Base-by-base conservation (phyloP, 2,888 invertebrate species). In the Athrips mouffetella region DNA sequence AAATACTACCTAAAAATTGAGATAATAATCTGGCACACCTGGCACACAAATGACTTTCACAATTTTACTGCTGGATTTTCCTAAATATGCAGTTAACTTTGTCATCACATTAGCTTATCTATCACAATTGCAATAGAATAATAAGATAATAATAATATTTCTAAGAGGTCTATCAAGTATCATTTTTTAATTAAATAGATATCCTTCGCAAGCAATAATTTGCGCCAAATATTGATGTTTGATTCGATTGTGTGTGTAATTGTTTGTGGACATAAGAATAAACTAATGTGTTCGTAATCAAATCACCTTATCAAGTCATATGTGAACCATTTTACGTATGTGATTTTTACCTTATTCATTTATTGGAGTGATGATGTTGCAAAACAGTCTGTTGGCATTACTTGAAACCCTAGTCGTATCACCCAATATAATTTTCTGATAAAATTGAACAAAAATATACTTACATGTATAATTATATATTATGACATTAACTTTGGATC, bases 351-450 rank as follows among this genome's bases (percentile, higher is more conserved):
- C n/a, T n/a, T n/a, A n/a, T n/a, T n/a, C n/a, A n/a, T n/a, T n/a
- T n/a, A n/a, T n/a, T n/a, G n/a, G n/a, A n/a, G n/a, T n/a, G n/a
- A n/a, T n/a, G n/a, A n/a, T n/a, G n/a, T n/a, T n/a, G n/a, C n/a
- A n/a, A n/a, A n/a, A n/a, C n/a, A n/a, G n/a, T n/a, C n/a, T n/a
- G n/a, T n/a, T n/a, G n/a, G n/a, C n/a, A n/a, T n/a, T 16, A 31
- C 31, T 31, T 31, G 6, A n/a, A 33, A 73, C 71, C 79, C 81
- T 80, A 79, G 81, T 81, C 80, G 62, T 66, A 55, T 70, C 65
- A 60, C 63, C 63, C 59, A 64, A 60, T 60, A 57, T 59, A 58
- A 58, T 44, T 10, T n/a, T 44, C 11, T 40, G n/a, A 20, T 40
- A 8, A 23, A 21, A 7, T 41, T 2, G 13, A 30, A 30, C 16